phyloP scores from a whole-genome alignment of 2,113 vertebrate genomes.

The Tragelaphus buxtoni region DNA sequence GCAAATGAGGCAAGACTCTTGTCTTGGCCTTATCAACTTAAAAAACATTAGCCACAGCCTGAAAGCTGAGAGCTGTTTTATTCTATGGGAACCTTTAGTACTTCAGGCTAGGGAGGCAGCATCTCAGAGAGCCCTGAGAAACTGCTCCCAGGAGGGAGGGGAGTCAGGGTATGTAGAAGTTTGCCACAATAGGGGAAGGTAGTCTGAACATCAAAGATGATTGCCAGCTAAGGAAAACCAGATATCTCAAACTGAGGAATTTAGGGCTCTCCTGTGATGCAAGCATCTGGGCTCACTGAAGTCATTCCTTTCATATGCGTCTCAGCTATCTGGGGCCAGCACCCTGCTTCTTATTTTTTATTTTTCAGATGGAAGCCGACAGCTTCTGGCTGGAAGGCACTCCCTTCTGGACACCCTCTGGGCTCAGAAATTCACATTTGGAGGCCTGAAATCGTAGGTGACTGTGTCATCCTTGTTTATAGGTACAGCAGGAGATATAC shows the following conservation, averaged over 20 bases:
- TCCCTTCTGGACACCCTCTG: background rate
- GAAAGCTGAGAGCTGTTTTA: no score
- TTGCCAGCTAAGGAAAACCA: no score
- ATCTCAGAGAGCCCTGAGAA: no score
- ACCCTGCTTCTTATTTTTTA: background rate
- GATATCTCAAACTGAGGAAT: background rate
- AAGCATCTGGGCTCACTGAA: background rate
- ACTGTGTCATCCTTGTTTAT: background rate
- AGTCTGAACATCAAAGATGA: no score
- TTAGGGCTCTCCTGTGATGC: background rate
- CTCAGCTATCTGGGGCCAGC: background rate
- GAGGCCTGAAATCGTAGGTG: background rate
- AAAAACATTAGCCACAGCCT: no score
- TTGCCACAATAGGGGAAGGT: no score
- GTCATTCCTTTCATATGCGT: accelerated
- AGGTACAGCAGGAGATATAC: background rate
- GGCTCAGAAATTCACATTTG: background rate
- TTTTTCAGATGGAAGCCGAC: background rate
- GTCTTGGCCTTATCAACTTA: no score
- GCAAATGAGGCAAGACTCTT: no score
- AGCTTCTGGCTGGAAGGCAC: background rate
- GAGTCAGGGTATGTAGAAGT: no score
- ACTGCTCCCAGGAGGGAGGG: no score
- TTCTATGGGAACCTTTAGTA: no score
- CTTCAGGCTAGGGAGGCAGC: no score